Evolutionary conservation across 2,113 vertebrate genomes (phyloP).

Genomic region (human (Homo sapiens)): GRCh38 chr4:30759001-30759500

Average conservation of each 20-base stretch:
- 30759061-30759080: no score
- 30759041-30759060: no score
- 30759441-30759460: slow-evolving; percentile 50
- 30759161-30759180: no score
- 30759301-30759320: background rate
- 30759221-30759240: no score
- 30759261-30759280: background rate
- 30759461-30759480: background rate
- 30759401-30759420: background rate
- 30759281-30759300: slow-evolving; percentile 27
- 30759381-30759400: background rate
- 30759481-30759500: background rate
- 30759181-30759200: no score
- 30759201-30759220: no score
- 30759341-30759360: background rate
- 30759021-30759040: no score
- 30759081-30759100: no score
- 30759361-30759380: background rate
- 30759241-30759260: background rate
- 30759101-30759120: no score
- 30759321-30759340: background rate
- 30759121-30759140: no score
- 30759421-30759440: slow-evolving; percentile 18
- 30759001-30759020: no score
- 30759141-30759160: no score